Conservation (phyloP, 2,888 invertebrate species). For the Lasioglossum calceatum region DNA sequence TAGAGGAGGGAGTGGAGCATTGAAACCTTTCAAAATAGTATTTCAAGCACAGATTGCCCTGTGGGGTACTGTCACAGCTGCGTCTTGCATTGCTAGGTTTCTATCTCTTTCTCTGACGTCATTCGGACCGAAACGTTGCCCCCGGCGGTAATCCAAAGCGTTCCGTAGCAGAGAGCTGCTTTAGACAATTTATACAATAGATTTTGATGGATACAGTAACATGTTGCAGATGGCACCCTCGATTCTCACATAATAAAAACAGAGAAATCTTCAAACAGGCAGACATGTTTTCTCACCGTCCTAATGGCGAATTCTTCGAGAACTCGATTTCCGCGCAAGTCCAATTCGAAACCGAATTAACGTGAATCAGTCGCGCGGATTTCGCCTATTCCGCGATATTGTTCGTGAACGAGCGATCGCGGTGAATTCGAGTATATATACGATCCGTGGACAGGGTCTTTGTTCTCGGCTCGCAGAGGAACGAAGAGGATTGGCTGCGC, state of each 20-base stretch:
- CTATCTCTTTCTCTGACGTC: not conserved
- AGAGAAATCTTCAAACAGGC: not conserved
- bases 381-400: not conserved
- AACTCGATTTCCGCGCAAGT: not conserved
- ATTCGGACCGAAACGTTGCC: not conserved
- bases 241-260: not conserved
- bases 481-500: slow-evolving; percentile 34
- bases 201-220: not conserved
- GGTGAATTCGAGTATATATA: not conserved
- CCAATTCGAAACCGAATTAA: not conserved
- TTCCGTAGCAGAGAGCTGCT: not conserved
- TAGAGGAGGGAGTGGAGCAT: not conserved
- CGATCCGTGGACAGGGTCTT: slow-evolving; percentile 12
- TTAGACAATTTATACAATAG: not conserved
- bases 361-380: not conserved
- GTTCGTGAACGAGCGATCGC: not conserved
- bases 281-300: not conserved
- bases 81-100: not conserved
- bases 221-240: not conserved
- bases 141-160: not conserved
- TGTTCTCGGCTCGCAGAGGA: slow-evolving; percentile 53
- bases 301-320: not conserved
- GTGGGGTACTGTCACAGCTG: slow-evolving; percentile 2
- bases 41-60: slow-evolving; percentile 2
- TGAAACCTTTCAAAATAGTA: slow-evolving; percentile 6